Base-by-base conservation (phyloP, 1,140 invertebrate species). In the Neodiprion fabricii region DNA sequence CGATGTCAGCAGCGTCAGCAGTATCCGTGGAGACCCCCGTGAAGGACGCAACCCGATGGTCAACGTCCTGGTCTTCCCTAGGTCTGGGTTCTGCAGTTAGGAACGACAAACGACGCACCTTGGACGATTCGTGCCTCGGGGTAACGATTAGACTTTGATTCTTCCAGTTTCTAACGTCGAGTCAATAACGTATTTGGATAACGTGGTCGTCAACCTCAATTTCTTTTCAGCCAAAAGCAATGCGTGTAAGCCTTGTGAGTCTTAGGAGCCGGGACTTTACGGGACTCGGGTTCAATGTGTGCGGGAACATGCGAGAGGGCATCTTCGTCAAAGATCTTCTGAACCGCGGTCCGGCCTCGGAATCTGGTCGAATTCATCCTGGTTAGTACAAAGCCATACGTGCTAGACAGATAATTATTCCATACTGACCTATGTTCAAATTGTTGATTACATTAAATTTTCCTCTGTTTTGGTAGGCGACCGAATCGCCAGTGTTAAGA, bases 241-340 rank as follows among this genome's bases (percentile, higher is more conserved):
- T 84, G 7, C 82, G 79, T 69, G 85, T 91, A 7, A 91, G 91
- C 72, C 88, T 91, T 28, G 95, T 97, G 9, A 91, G 93, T 74
- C 88, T 97, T 69, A 92, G 93, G 82, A 96, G 96, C 67, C 92
- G 94, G 67, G 96, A 97, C 87, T 96, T 97, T 88, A 96, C 96
- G 1, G 96, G 96, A 0, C 89, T 98, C 0, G 96, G 96, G n/a
- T 95, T 97, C 86, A 94, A 95, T 82, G 94, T 97, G 67, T 93
- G 92, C 71, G 96, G 96, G 7, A 96, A 96, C 80, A 96, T 96
- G 91, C 89, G 94, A 73, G 95, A 97, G 77, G 96, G 96, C 1
- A 96, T 97, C 73, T 96, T 93, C 82, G 92, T 97, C 47, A 96
- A 95, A 83, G 95, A 96, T 79, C 92, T 98, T 2, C 90, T 96